Evolutionary conservation across 53 echinoderm and acorn worm species (phyloP).

Genomic region (Crossaster papposus): DNA sequence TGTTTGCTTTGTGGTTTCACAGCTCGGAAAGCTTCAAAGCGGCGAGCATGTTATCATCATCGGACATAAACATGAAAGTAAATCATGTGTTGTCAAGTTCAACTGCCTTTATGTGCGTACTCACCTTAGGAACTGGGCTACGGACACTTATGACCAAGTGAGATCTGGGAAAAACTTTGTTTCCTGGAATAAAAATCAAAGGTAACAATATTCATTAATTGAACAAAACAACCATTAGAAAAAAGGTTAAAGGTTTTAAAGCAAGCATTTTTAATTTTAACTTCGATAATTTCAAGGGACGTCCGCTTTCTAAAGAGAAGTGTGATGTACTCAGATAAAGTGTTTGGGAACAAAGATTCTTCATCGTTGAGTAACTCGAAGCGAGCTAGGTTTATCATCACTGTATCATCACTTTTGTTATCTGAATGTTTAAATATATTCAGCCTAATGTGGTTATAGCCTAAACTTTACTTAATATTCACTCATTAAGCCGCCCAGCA

Average conservation of each 20-base stretch:
- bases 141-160: too few species aligned
- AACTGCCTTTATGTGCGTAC: too few species aligned
- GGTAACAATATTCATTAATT: too few species aligned
- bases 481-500: too few species aligned
- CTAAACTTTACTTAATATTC: too few species aligned
- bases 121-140: too few species aligned
- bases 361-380: conserved; percentile 63
- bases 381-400: conserved; percentile 60
- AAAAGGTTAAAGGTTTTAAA: not conserved
- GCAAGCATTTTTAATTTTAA: not conserved
- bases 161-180: too few species aligned
- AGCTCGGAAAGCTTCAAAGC: conserved; percentile 4
- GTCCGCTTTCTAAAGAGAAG: not conserved
- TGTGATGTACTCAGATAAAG: conserved; percentile 43
- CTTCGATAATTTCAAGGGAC: not conserved
- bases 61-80: not conserved
- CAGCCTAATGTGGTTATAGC: too few species aligned
- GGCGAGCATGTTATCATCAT: conserved; percentile 53
- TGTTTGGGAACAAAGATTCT: conserved; percentile 56
- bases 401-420: not conserved
- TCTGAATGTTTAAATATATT: not conserved
- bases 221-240: not conserved
- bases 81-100: too few species aligned
- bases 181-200: not conserved
- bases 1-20: not conserved